These are phyloP conservation scores for Urechis unicinctus DNA, from an alignment of 2,888 invertebrate genomes.

Conservation along the genomic window DNA sequence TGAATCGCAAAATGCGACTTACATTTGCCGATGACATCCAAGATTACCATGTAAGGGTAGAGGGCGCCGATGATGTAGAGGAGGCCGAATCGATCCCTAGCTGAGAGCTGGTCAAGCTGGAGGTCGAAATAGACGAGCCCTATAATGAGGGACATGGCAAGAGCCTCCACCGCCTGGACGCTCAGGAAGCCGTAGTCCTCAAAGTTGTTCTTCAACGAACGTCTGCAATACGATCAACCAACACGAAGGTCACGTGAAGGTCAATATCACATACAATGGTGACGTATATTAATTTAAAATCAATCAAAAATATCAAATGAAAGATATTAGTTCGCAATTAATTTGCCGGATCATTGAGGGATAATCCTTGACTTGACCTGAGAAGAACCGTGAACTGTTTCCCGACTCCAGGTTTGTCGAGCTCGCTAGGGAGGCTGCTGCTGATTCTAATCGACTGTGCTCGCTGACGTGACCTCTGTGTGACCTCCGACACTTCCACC, in stretches of 20 bases:
- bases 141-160: constrained; percentile 35
- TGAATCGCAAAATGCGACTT: too few relatives aligned
- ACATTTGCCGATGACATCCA: constrained; percentile 37
- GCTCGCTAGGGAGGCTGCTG: not conserved
- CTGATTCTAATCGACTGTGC: too few relatives aligned
- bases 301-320: not conserved
- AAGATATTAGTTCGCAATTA: not conserved
- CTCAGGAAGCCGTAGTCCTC: constrained; percentile 34
- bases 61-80: constrained; percentile 35
- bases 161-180: constrained; percentile 32
- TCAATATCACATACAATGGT: not conserved
- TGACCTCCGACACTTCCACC: not conserved
- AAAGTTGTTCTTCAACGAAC: constrained; percentile 29
- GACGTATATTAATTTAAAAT: not conserved
- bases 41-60: constrained; percentile 39
- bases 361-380: not conserved
- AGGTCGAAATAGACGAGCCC: constrained; percentile 34
- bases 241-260: not conserved
- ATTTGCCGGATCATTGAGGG: too few relatives aligned
- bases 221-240: constrained; percentile 24
- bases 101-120: constrained; percentile 23
- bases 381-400: not conserved
- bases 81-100: constrained; percentile 27
- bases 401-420: not conserved
- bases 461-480: too few relatives aligned